Evolutionary conservation across 2,113 vertebrate genomes (phyloP), one percentile per base, ranked within the genome.

Genomic region (Ancistrus triradiatus): DNA sequence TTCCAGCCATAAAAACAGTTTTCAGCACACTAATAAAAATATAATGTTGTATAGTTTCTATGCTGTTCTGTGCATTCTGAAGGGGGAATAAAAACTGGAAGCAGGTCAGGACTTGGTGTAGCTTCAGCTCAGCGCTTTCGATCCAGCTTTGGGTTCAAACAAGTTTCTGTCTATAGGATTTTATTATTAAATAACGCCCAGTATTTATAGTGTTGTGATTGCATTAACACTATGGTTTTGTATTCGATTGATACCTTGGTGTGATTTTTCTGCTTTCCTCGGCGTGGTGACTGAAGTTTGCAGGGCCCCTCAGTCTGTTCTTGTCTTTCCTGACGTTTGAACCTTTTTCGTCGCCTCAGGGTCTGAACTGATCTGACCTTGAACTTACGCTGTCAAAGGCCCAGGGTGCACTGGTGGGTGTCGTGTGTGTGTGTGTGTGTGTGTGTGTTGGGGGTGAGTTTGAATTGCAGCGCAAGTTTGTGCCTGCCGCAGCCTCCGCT

Each of bases 311-410:
- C 61, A 59, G 31, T 74, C 73, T 61, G 51, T 43, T 64, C 17
- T 44, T 66, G 62, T 77, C 68, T 59, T 78, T 78, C 64, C 70
- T 69, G 67, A 56, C 72, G 74, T 66, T 57, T 69, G 46, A 53
- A 58, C 72, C 72, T 31, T 46, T 73, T 62, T 75, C 62, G 14
- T 58, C 37, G 80, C 83, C 82, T 75, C 58, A 55, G 81, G 84
- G 73, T 52, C 46, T 17, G 50, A 62, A 5, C 13, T 85, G 79
- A 82, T 86, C 82, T 81, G 66, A 74, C 78, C 81, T 83, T 86
- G 81, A 86, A 86, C 82, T 78, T 78, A 72, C 58, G 64, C 80
- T 85, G 84, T 83, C 79, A 79, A 82, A 80, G 76, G 70, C 72
- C 60, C 59, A 13, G 52, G 38, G 59, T 59, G 48, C 44, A 74